A percentile compares a stretch with the other conserved stretches of the same genome.
phyloP scores from a whole-genome alignment of 2,888 invertebrate genomes.

The Achlya flavicornis region DNA sequence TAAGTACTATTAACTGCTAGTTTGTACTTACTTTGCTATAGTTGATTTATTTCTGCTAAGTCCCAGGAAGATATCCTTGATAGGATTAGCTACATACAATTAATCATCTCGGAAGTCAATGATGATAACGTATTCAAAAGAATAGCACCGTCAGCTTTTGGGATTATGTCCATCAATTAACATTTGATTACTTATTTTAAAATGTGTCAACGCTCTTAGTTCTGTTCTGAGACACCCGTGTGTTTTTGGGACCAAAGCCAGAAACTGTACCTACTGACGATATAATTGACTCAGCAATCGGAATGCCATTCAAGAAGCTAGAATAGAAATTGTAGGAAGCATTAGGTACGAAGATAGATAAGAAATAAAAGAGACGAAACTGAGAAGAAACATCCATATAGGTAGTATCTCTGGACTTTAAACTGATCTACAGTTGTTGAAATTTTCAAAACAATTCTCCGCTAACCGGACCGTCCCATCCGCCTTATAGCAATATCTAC shows the following conservation, averaged over 20 bases:
- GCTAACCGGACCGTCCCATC: not conserved
- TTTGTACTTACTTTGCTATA: too few relatives aligned
- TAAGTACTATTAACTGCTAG: too few relatives aligned
- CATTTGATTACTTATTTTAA: too few relatives aligned
- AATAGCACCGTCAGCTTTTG: too few relatives aligned
- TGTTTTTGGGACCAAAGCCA: not conserved
- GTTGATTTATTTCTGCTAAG: too few relatives aligned
- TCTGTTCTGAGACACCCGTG: not conserved
- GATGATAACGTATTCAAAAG: too few relatives aligned
- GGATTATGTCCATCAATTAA: too few relatives aligned
- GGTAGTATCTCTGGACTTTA: not conserved
- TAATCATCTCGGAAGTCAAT: too few relatives aligned
- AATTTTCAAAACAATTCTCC: not conserved
- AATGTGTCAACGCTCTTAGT: too few relatives aligned
- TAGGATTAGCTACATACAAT: too few relatives aligned
- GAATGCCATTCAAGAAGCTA: not conserved
- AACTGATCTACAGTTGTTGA: not conserved
- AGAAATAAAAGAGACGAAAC: not conserved
- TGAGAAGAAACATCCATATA: not conserved
- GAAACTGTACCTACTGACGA: not conserved
- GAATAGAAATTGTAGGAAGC: not conserved
- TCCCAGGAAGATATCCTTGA: too few relatives aligned
- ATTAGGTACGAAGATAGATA: not conserved
- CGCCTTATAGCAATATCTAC: slow-evolving; percentile 9
- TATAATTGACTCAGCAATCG: not conserved